A percentile compares a stretch with the other conserved stretches of the same genome.
These are phyloP conservation scores for Dynastes hyllus DNA, from an alignment of 2,888 invertebrate genomes.

Conservation along the genomic window DNA sequence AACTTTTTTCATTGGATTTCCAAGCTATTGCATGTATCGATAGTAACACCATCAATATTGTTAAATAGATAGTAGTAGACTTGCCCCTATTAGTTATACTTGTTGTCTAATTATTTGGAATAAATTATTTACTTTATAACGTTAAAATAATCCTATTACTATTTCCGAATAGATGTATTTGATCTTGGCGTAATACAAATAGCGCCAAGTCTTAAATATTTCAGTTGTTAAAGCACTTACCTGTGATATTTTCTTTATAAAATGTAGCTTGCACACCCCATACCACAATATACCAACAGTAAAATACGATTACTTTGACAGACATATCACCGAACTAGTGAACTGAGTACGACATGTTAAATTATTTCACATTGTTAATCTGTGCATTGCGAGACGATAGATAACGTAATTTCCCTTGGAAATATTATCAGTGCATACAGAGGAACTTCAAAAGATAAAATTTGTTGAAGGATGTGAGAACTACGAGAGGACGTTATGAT, in stretches of 20 bases:
- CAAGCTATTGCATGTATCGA: no score
- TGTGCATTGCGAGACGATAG: neutral
- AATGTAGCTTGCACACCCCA: conserved; percentile 27
- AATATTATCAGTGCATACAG: conserved; percentile 9
- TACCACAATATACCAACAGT: neutral
- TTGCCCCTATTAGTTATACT: no score
- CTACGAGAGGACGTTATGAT: neutral
- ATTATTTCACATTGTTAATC: neutral
- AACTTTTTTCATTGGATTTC: no score
- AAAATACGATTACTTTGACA: neutral
- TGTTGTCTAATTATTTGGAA: no score
- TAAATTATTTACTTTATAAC: no score
- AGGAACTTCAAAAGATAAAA: conserved; percentile 27
- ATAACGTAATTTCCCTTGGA: conserved; percentile 30
- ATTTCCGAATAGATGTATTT: no score
- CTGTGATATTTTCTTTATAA: conserved; percentile 51
- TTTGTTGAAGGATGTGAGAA: conserved; percentile 33
- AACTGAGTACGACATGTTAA: neutral
- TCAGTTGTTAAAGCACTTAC: conserved; percentile 9
- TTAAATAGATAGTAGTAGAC: no score
- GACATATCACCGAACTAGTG: conserved; percentile 10
- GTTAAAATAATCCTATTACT: no score
- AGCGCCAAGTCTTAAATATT: neutral
- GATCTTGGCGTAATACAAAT: no score
- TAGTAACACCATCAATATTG: no score